Base-by-base conservation (phyloP, 35 echinoderm and acorn worm genomes). In the Acanthaster planci region DNA sequence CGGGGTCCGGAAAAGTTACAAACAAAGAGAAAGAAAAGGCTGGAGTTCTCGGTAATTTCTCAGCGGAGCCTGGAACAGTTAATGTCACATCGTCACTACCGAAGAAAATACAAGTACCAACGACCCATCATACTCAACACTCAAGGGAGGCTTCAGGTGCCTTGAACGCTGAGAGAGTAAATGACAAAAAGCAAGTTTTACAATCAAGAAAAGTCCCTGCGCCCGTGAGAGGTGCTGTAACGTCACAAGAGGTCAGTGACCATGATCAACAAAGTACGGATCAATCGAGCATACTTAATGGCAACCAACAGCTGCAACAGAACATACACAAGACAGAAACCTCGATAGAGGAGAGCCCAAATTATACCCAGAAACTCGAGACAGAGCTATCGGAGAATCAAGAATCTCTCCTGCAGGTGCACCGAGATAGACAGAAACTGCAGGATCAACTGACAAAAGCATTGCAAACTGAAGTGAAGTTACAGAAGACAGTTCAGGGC, bases 401-500 rank as follows among this genome's bases (percentile, higher is more conserved):
- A 34, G 34, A 19, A 1, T 19, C 23, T 72, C 64, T 72, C 10
- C 30, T 72, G 64, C 21, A 34, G 26, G 22, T 34, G 64, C 23
- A 72, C 34, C 18, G 23, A 72, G 64, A 72, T 29, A 26, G 64
- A 30, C 64, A 72, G n/a, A 34, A 21, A 2, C 23, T 29, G 26
- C 64, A 31, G 64, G 64, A 72, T 72, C 64, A 72, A 26, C 34
- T 72, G 64, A 72, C 64, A 5, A 29, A 14, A 34, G 64, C 64
- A 19, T 35, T 72, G 64, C 64, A 72, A 34, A 72, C 64, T 7
- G 64, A 72, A 72, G 64, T 72, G 64, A 72, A 34, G 30, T 34
- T 72, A 26, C 64, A 72, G 23, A 72, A 72, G 26, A 21, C 30
- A 12, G 64, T 72, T 14, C 21, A 72, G 2, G 30, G 34, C 26